Evolutionary conservation across 2,113 vertebrate genomes (phyloP), one percentile per base, ranked within the genome.

Genomic region (Etheostoma cragini): DNA sequence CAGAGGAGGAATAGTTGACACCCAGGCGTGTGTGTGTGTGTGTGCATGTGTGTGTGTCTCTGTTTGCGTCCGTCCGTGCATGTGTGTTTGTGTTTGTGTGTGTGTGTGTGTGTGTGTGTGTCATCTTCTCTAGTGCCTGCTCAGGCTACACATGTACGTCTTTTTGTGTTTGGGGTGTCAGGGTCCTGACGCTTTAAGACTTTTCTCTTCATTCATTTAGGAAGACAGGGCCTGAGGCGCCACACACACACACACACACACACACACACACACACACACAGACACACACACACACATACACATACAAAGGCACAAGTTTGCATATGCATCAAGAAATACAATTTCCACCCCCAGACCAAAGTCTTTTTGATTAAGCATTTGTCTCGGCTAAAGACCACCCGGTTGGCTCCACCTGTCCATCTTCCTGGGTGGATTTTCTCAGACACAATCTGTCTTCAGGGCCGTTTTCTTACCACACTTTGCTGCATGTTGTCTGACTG

Each of bases 161-260:
- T 92, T 89, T 90, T 26, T n/a, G 73, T 90, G 89, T 83, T 90
- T 84, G 77, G 85, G 78, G 86, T 92, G 85, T 92, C 87, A 88
- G 84, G 77, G 79, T 71, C 88, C 78, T 84, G 87, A 90, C 11
- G 80, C 73, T 79, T 86, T 87, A 87, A 91, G 91, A 87, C 88
- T 87, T 78, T 73, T 73, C 70, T 63, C 67, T 84, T 81, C 86
- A 83, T 86, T 71, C 60, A 56, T 53, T 54, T 17, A 82, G 73
- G 72, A 83, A 78, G 84, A 60, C 65, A 47, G 49, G 76, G 83
- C 84, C 85, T 61, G 54, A 81, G 81, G 88, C 81, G 3, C 3
- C 45, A 58, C 2, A 70, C 21, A 80, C 69, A 69, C 53, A 64
- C 19, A 60, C 21, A 60, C 2, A 71, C 21, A 80, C 64, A 68